Evolutionary conservation across 30 jellyfish, hydroid and myxozoan genomes (phyloP).

Genomic region (Haliclystus octoradiatus): DNA sequence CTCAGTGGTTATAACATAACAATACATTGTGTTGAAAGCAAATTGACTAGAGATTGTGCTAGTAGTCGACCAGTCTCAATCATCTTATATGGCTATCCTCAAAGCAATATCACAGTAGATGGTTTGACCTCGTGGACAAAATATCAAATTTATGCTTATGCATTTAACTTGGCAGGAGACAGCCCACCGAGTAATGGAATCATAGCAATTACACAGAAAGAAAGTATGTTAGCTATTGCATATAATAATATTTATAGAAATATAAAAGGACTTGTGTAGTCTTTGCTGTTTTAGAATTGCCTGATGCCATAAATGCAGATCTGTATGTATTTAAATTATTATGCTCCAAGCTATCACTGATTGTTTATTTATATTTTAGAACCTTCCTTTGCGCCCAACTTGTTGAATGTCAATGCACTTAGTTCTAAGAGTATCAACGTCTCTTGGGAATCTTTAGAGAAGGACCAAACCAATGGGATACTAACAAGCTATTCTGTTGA

Average conservation of each 20-base stretch:
- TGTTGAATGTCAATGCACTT: neutral
- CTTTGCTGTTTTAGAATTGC: too few relatives aligned
- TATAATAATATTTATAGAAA: neutral
- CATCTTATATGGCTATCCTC: conserved; percentile 1
- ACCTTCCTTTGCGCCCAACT: conserved; percentile 31
- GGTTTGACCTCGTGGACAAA: conserved; percentile 29
- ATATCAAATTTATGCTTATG: conserved; percentile 18
- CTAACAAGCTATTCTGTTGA: conserved; percentile 7
- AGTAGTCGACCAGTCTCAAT: neutral
- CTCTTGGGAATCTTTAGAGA: conserved; percentile 21
- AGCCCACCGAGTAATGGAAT: conserved; percentile 4
- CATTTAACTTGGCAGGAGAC: conserved; percentile 26
- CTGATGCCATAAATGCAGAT: too few relatives aligned
- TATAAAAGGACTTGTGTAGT: neutral
- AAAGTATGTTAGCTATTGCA: conserved; percentile 11
- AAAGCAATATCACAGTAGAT: neutral
- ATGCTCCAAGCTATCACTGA: neutral
- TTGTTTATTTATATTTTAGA: conserved; percentile 2
- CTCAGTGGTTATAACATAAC: conserved; percentile 20
- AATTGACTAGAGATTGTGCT: conserved; percentile 21
- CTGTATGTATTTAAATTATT: neutral
- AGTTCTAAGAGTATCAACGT: conserved; percentile 8
- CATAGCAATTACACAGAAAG: conserved; percentile 12
- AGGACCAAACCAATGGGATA: conserved; percentile 37
- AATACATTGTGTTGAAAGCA: conserved; percentile 13